A percentile compares a stretch with the other conserved stretches of the same genome.
These are phyloP conservation scores for Itoplectis maculator DNA, from an alignment of 2,888 invertebrate species.

Conservation along the genomic window DNA sequence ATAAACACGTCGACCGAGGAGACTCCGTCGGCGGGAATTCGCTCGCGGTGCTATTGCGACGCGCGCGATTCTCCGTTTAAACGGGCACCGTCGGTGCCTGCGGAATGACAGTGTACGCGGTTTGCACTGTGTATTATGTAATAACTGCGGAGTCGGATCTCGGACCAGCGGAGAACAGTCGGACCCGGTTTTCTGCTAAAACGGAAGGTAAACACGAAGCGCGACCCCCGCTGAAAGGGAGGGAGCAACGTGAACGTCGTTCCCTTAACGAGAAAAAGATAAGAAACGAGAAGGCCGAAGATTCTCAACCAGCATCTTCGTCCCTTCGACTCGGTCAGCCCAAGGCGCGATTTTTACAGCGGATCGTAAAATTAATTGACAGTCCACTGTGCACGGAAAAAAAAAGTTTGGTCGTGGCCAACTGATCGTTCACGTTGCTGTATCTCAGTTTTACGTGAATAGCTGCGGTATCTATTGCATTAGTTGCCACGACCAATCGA, in stretches of 20 bases:
- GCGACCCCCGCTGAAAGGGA: too few relatives aligned
- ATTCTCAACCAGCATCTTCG: conserved; percentile 16
- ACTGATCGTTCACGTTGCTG: too few relatives aligned
- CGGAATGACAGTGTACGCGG: conserved; percentile 23
- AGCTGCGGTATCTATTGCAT: too few relatives aligned
- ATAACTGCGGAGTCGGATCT: conserved; percentile 38
- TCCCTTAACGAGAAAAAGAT: not conserved
- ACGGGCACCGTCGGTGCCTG: not conserved
- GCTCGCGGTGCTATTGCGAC: conserved; percentile 56
- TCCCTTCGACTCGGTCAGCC: not conserved
- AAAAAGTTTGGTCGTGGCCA: too few relatives aligned
- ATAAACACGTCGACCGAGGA: conserved; percentile 46
- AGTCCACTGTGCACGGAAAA: too few relatives aligned
- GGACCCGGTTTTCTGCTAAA: not conserved
- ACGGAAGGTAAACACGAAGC: conserved; percentile 8
- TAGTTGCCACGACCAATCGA: too few relatives aligned
- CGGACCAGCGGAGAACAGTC: not conserved
- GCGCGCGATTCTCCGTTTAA: conserved; percentile 56
- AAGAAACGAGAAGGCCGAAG: not conserved
- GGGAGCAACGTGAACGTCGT: not conserved
- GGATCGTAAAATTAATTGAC: conserved; percentile 52
- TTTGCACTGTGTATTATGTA: not conserved
- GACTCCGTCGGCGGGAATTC: conserved; percentile 53
- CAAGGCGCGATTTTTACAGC: not conserved
- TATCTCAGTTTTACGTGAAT: too few relatives aligned